Base-by-base conservation (phyloP, 1,140 invertebrate genomes). In the Drosophila biarmipes region DNA sequence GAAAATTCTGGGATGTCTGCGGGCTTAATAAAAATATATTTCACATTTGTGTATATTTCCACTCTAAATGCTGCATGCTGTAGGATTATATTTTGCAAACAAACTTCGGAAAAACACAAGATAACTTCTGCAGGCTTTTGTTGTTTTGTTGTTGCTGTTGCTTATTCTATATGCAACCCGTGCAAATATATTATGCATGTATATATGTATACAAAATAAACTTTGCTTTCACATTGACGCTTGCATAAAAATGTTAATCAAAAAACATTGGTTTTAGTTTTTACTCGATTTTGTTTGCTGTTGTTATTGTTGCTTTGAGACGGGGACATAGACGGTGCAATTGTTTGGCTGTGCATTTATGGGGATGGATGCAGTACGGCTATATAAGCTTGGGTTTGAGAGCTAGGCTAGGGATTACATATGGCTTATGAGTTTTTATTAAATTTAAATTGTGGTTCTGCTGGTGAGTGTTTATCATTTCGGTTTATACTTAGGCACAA, bases 401-500 rank as follows among this genome's bases (percentile, higher is more conserved):
- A 87, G 84, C 84, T 82, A 82, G 61, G 61, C 68, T 78, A 87
- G 71, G 69, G 58, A 58, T 71, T 74, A 71, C 63, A 67, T 59
- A 74, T 81, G 85, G 42, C 66, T 78, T 62, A 81, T 74, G 38
- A 52, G 12, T 52, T 74, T 75, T 74, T 45, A 74, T 74, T 73
- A 38, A 48, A 63, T 74, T 71, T 81, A 49, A 59, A 17, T 73
- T 73, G 48, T 37, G 49, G 43, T 51, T 75, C 37, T 68, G 48
- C 45, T 49, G 31, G 45, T 67, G 49, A 62, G 68, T 66, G 59
- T 78, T 52, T 61, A 61, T 55, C 43, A 42, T 77, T 45, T 69
- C 37, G 42, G 61, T 72, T 69, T 84, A 89, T 80, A 84, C 79
- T 89, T 87, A 87, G 84, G 84, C 84, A 87, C 84, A 87, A 87